A percentile compares a stretch with the other conserved stretches of the same genome.
These are phyloP conservation scores for Anser cygnoides DNA, from an alignment of 2,113 vertebrate species.

Conservation along the genomic window DNA sequence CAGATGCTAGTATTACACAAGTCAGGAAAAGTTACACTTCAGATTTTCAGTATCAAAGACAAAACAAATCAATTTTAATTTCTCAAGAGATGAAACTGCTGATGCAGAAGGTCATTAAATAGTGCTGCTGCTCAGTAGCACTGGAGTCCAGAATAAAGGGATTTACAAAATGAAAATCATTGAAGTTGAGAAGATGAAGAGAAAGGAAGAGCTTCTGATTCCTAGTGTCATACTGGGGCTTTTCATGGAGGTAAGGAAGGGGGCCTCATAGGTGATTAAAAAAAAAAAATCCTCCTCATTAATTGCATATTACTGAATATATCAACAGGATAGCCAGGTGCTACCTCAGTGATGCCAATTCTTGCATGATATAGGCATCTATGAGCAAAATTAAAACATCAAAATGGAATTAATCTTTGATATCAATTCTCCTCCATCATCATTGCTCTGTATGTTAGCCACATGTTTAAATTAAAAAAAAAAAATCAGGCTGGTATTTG, in stretches of 20 bases:
- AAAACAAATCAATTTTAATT: constrained; percentile 34
- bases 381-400: background rate
- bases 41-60: constrained; percentile 25
- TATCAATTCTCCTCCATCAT: background rate
- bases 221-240: background rate
- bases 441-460: background rate
- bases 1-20: background rate
- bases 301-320: background rate
- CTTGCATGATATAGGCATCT: background rate
- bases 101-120: constrained; percentile 18
- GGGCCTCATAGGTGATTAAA: background rate
- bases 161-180: background rate
- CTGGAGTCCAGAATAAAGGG: background rate
- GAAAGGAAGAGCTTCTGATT: background rate
- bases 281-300: background rate
- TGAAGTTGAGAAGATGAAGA: background rate
- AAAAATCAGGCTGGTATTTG: background rate
- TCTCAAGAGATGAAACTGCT: constrained; percentile 37
- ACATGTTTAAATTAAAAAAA: background rate
- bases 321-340: background rate
- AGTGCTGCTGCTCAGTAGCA: background rate
- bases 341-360: background rate
- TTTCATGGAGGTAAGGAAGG: background rate
- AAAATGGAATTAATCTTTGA: background rate
- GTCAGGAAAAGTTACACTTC: background rate